Evolutionary conservation across 2,113 vertebrate genomes (phyloP), one percentile per base, ranked within the genome.

Genomic region (Notarius lentiginosus): DNA sequence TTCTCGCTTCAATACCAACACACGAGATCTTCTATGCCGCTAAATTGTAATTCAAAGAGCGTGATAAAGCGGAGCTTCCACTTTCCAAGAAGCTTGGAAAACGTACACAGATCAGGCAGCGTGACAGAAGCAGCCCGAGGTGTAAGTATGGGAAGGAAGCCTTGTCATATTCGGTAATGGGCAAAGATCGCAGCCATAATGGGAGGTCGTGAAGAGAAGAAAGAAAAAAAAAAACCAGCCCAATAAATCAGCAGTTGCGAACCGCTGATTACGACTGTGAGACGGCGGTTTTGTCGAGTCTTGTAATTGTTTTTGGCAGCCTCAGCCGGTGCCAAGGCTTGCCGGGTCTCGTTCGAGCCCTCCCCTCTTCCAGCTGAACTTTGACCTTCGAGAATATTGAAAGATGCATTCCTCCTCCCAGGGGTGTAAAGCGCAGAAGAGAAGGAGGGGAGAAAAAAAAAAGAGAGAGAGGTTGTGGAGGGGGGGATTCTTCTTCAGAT

Each of bases 91-190:
- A n/a, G 7, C 41, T 82, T 75, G 17, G 24, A 55, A 7, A 70
- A 77, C 47, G 55, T 58, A 75, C 12, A 49, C 41, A 34, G 79
- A 82, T 66, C 61, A 81, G 80, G 55, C 80, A 76, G 80, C 20
- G 73, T 79, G 87, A 86, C 86, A 79, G 51, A 41, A 89, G 68
- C 79, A 88, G 88, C 77, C 63, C 15, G 83, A 63, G 90, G 88
- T 87, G 87, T 82, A 76, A 49, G 70, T 51, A 83, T 79, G 82
- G 41, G 51, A 66, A 79, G 7, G 86, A 84, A 86, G 86, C 92
- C 91, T 89, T 92, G 93, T 95, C 95, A 95, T 94, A 94, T 94
- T 93, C 95, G 91, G 94, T 95, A 95, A 95, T 95, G 93, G 94
- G 94, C 93, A 93, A 93, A 94, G 94, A 94, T 94, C 92, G 92